Percentiles rank a stretch among this genome's conserved stretches.
Evolutionary conservation across 1,140 invertebrate genomes (phyloP).

Genomic region (Aphelinus atriplicis): DNA sequence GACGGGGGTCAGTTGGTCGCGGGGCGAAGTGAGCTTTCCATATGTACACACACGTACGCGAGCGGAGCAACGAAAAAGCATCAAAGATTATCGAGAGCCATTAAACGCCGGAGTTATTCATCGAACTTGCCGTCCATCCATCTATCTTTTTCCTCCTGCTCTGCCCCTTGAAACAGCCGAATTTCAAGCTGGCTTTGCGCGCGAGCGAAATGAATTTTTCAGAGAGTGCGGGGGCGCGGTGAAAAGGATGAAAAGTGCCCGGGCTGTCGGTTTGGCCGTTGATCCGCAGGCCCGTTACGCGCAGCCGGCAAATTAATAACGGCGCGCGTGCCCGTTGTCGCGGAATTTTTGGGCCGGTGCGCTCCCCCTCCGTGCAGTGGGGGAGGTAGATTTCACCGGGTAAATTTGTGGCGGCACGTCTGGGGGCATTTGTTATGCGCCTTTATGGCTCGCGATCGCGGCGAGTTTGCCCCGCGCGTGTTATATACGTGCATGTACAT

Average conservation of each 20-base stretch:
- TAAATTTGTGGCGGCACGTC: conserved; percentile 9
- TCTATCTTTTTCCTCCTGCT: background rate
- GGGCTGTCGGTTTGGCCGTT: no score
- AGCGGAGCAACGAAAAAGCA: background rate
- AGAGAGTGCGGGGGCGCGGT: background rate
- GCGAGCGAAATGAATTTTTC: conserved; percentile 23
- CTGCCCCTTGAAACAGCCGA: background rate
- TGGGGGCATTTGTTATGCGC: conserved; percentile 1
- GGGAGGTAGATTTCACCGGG: background rate
- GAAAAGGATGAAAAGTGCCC: no score
- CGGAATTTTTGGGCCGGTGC: background rate
- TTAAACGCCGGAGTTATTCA: conserved; percentile 24
- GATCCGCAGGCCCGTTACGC: background rate
- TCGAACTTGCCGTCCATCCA: background rate
- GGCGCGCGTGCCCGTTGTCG: background rate
- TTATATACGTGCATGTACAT: no score
- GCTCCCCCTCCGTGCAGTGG: background rate
- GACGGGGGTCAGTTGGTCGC: no score
- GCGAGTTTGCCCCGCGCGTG: no score
- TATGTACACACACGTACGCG: no score
- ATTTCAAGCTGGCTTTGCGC: background rate
- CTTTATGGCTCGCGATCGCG: background rate
- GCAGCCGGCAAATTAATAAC: conserved; percentile 20
- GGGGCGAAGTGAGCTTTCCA: no score
- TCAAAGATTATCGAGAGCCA: conserved; percentile 28